Evolutionary conservation across 2,888 invertebrate species (phyloP).

Genomic region (Monopis laevigella): DNA sequence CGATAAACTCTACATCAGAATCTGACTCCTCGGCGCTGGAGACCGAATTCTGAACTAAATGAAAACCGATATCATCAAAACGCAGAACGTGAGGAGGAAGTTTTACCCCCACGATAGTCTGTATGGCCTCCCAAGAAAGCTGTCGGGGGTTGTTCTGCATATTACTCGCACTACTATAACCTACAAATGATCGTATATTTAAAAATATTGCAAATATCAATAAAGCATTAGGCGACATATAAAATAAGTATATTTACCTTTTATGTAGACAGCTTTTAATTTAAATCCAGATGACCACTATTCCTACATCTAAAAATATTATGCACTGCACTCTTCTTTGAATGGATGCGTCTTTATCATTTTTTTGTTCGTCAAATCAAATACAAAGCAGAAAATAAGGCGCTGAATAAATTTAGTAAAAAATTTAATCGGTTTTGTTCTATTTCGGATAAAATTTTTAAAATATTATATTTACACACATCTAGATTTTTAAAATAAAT

Average conservation of each 20-base stretch:
- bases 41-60: slow-evolving; percentile 52
- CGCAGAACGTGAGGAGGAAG: slow-evolving; percentile 61
- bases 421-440: background rate
- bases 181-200: slow-evolving; percentile 60
- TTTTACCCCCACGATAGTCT: slow-evolving; percentile 66
- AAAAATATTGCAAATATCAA: slow-evolving; percentile 34
- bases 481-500: too few relatives aligned
- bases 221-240: slow-evolving; percentile 20
- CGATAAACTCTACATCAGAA: slow-evolving; percentile 63
- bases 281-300: slow-evolving; percentile 50
- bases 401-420: background rate
- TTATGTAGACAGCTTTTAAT: slow-evolving; percentile 35
- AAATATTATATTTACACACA: too few relatives aligned
- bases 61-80: slow-evolving; percentile 63
- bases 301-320: slow-evolving; percentile 69
- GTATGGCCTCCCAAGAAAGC: slow-evolving; percentile 69
- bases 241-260: slow-evolving; percentile 36
- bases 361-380: background rate
- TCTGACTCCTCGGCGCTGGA: slow-evolving; percentile 60
- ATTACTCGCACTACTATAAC: slow-evolving; percentile 67
- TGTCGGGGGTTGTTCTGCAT: slow-evolving; percentile 69
- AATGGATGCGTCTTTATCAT: slow-evolving; percentile 22
- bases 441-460: background rate
- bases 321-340: slow-evolving; percentile 33
- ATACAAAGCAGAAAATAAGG: slow-evolving; percentile 2